phyloP scores from a whole-genome alignment of 2,888 invertebrate species.

The Tenodera sinensis region DNA sequence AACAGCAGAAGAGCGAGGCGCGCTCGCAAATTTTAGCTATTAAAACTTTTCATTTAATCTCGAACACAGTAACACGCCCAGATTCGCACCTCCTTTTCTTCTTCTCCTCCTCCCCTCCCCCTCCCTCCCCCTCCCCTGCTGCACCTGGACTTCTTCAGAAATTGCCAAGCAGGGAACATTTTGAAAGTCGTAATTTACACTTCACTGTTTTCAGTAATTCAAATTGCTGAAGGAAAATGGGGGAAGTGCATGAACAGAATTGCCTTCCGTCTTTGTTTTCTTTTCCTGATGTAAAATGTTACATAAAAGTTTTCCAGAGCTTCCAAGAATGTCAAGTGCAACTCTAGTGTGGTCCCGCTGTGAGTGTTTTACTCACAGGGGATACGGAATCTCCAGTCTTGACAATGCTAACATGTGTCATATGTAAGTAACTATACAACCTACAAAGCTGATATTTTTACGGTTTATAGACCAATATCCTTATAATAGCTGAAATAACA shows the following conservation, averaged over 20 bases:
- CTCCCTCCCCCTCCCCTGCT: neutral
- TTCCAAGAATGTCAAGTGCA: no score
- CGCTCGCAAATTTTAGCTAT: neutral
- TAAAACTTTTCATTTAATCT: neutral
- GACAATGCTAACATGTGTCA: no score
- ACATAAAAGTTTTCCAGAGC: no score
- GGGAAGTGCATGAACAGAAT: neutral
- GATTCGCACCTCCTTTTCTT: neutral
- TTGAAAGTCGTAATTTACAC: conserved; percentile 27
- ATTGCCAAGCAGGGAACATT: conserved; percentile 17
- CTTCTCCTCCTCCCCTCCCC: neutral
- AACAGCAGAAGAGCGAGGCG: neutral
- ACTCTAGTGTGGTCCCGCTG: no score
- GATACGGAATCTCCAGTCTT: no score
- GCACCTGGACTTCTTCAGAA: neutral
- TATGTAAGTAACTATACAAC: no score
- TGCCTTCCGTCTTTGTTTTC: neutral
- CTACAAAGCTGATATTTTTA: no score
- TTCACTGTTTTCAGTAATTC: conserved; percentile 26
- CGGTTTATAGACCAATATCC: no score
- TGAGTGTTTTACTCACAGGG: no score
- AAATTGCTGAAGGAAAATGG: conserved; percentile 1
- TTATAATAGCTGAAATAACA: no score
- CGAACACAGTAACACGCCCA: neutral
- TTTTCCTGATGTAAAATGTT: neutral